A percentile compares a stretch with the other conserved stretches of the same genome.
These are phyloP conservation scores for Cotesia congregata DNA, from an alignment of 2,888 invertebrate species.

Conservation along the genomic window DNA sequence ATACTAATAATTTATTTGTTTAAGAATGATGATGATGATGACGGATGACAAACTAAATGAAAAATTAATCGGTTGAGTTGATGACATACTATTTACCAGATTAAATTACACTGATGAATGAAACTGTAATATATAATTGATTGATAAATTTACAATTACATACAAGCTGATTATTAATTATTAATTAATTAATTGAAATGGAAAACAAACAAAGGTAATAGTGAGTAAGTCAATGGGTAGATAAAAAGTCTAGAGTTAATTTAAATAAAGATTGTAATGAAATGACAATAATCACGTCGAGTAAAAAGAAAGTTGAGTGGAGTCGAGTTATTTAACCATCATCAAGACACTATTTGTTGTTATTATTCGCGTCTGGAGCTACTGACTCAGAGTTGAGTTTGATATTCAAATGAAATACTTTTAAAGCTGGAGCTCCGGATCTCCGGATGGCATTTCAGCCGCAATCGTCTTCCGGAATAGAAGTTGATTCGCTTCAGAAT, in stretches of 20 bases:
- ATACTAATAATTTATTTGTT: no score
- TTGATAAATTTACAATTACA: no score
- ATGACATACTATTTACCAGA: background rate
- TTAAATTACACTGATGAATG: background rate
- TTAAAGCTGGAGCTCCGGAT: conserved; percentile 31
- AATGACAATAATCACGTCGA: no score
- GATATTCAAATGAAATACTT: conserved; percentile 37
- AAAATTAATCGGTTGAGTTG: background rate
- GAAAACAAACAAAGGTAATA: no score
- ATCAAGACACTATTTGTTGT: background rate
- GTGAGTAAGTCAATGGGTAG: no score
- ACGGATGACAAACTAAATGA: background rate
- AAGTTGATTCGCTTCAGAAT: conserved; percentile 35
- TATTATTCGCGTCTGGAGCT: background rate
- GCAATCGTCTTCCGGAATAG: conserved; percentile 32
- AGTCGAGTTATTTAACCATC: background rate
- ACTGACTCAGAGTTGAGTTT: conserved; percentile 14
- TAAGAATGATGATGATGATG: no score
- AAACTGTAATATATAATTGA: background rate
- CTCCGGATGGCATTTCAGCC: conserved; percentile 26
- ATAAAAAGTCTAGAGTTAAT: no score
- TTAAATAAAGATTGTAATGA: no score
- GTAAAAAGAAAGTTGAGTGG: no score
- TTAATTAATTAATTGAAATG: no score
- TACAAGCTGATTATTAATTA: no score